A percentile compares a stretch with the other conserved stretches of the same genome.
phyloP scores from a whole-genome alignment of 2,888 invertebrate genomes.

The Anodontia alba region DNA sequence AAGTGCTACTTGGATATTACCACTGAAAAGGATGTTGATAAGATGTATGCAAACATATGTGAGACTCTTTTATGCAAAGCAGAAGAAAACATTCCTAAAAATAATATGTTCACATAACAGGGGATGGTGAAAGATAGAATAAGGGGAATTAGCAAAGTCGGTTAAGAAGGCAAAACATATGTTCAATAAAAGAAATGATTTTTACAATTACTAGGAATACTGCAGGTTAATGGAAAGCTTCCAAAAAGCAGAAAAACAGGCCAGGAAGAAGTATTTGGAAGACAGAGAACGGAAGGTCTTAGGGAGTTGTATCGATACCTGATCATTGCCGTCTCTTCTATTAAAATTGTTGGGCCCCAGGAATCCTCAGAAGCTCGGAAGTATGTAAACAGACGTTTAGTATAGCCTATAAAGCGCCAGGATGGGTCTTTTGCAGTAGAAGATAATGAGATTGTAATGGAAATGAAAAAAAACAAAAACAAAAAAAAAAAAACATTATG shows the following conservation, averaged over 20 bases:
- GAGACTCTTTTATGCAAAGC: not conserved
- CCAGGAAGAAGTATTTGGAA: not conserved
- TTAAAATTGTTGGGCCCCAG: not conserved
- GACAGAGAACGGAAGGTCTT: too few relatives aligned
- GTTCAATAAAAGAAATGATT: not conserved
- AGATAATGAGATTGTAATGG: not conserved
- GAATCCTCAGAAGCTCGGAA: not conserved
- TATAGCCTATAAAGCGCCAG: not conserved
- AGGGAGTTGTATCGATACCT: too few relatives aligned
- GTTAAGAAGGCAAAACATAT: not conserved
- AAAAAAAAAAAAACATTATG: not conserved
- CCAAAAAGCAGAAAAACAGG: not conserved
- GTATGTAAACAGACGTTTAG: not conserved
- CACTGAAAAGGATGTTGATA: not conserved
- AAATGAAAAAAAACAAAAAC: too few relatives aligned
- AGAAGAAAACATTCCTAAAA: not conserved
- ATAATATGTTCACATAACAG: not conserved
- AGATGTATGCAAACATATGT: not conserved
- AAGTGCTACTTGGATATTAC: not conserved
- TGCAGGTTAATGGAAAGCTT: not conserved
- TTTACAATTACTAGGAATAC: not conserved
- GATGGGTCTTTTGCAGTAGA: not conserved
- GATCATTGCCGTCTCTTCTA: too few relatives aligned
- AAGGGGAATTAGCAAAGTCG: not conserved
- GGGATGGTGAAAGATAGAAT: not conserved